Percentiles rank a stretch among this genome's conserved stretches.
Evolutionary conservation across 2,888 invertebrate genomes (phyloP).

Genomic region (Nymphalis c-album): DNA sequence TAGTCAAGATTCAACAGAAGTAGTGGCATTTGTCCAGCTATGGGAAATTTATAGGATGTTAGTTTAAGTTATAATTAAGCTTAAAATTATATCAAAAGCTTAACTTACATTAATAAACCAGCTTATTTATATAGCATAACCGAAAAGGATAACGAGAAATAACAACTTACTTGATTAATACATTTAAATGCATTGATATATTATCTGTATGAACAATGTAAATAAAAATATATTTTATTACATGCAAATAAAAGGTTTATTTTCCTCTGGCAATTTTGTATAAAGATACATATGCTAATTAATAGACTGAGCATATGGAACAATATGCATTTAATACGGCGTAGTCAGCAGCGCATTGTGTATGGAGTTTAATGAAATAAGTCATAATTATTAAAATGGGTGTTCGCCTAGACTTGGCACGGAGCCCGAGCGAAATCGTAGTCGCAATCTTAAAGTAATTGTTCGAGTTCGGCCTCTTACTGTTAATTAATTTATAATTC

Average conservation of each 20-base stretch:
- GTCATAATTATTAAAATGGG: constrained; percentile 67
- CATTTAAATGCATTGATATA: background rate
- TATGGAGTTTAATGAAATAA: constrained; percentile 57
- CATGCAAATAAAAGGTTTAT: background rate
- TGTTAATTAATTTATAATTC: constrained; percentile 77
- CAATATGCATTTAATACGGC: constrained; percentile 29
- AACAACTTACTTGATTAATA: background rate
- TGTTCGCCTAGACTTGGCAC: constrained; percentile 59
- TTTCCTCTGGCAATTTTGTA: background rate
- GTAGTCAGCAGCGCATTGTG: constrained; percentile 35
- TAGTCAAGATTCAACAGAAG: too few species aligned
- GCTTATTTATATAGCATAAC: too few species aligned
- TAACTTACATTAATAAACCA: too few species aligned
- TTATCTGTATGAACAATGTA: background rate
- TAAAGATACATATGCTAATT: constrained; percentile 21
- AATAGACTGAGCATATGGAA: constrained; percentile 20
- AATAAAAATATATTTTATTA: background rate
- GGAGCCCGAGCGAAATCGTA: constrained; percentile 59
- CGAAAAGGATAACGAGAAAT: too few species aligned
- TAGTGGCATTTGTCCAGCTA: too few species aligned
- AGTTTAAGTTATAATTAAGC: background rate
- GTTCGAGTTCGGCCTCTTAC: constrained; percentile 58
- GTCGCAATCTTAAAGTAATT: constrained; percentile 68
- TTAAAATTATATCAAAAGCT: too few species aligned
- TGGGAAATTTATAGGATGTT: too few species aligned